Base-by-base conservation (phyloP, 2,797 vertebrate genomes). In the Crypturellus tataupa region DNA sequence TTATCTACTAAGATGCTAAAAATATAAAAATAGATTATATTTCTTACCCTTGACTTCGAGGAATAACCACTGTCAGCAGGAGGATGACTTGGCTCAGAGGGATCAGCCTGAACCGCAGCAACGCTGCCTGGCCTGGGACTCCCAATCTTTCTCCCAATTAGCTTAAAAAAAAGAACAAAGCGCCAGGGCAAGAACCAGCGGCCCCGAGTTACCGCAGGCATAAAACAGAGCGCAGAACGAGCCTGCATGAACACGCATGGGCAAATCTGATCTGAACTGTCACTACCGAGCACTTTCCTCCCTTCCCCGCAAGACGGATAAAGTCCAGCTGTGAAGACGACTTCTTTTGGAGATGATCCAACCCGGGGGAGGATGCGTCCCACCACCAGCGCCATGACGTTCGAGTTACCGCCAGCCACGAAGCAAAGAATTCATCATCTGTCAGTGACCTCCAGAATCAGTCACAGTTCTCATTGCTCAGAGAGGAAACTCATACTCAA, bases 371-470 rank as follows among this genome's bases (percentile, higher is more conserved):
- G 93, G 88, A 92, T 59, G 40, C 72, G 83, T 90, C 94, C 89
- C 75, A 85, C 87, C 87, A 88, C 62, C 91, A 78, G 31, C 92
- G 80, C 96, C 91, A 95, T 83, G 80, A 91, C 71, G 87, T 92
- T 95, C 96, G 93, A 95, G 89, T 84, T 94, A 83, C 77, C 94
- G 92, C 90, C 94, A 96, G 46, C 87, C 91, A 78, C 51, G 37
- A 58, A 90, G 51, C 5, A 92, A 65, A 89, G 65, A 80, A 97
- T 96, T 88, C 93, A 91, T 96, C 94, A 96, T 95, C 92, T 93
- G 85, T 71, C 92, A 96, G 85, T 95, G 94, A 94, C 95, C 92
- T 95, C 92, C 80, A 94, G 94, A 88, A 96, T 95, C 94, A 96
- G 89, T 95, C 91, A 93, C 94, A 95, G 76, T 88, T 97, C 93